Percentiles rank a stretch among this genome's conserved stretches.
Conservation (phyloP, 1,140 invertebrate genomes). For the Probaryconus sp. region DNA sequence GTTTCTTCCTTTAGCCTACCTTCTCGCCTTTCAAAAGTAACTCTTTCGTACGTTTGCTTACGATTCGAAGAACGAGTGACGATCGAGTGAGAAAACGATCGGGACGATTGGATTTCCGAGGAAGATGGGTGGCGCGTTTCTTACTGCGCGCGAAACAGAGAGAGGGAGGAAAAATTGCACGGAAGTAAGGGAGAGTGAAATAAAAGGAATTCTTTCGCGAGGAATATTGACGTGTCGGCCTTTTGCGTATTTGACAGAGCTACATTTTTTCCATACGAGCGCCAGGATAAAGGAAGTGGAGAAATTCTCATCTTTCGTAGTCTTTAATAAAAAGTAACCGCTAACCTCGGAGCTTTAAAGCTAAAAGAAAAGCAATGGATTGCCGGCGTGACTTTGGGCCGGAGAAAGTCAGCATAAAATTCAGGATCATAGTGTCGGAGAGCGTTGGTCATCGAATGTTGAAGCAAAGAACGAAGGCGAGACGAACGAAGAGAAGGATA, state of each 20-base stretch:
- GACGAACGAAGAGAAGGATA: background rate
- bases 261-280: constrained; percentile 65
- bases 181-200: constrained; percentile 29
- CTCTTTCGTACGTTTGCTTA: constrained; percentile 52
- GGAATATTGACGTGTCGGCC: constrained; percentile 67
- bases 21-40: constrained; percentile 42
- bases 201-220: constrained; percentile 47
- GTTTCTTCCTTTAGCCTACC: constrained; percentile 47
- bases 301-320: constrained; percentile 66
- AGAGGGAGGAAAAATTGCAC: constrained; percentile 17
- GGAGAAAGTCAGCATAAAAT: constrained; percentile 36
- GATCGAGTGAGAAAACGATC: constrained; percentile 54
- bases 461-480: background rate
- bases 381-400: too few species aligned
- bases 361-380: constrained; percentile 27
- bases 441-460: constrained; percentile 22
- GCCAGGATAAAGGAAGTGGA: constrained; percentile 50
- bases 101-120: constrained; percentile 49
- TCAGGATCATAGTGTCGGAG: constrained; percentile 4
- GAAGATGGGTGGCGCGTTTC: constrained; percentile 40
- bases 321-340: constrained; percentile 66
- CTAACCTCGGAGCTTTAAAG: background rate
- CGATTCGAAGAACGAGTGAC: constrained; percentile 44
- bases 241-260: constrained; percentile 58
- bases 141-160: constrained; percentile 33